Percentiles rank a stretch among this genome's conserved stretches.
These are phyloP conservation scores for Danio tinwini DNA, from an alignment of 2,797 vertebrate species.

Conservation along the genomic window DNA sequence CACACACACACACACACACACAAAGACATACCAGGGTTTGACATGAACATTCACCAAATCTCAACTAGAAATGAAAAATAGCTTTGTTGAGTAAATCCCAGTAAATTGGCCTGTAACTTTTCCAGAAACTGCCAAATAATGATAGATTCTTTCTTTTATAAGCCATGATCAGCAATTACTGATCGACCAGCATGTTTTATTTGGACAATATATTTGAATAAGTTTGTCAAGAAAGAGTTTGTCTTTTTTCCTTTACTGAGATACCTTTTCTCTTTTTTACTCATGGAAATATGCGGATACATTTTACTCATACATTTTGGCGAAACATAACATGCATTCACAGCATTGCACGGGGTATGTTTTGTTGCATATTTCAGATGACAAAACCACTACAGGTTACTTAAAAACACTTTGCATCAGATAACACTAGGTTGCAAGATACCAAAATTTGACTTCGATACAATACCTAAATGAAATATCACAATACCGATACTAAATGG, in stretches of 20 bases:
- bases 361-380: too few relatives aligned
- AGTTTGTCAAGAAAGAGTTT: background rate
- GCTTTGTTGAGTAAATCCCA: background rate
- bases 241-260: background rate
- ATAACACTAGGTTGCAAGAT: too few relatives aligned
- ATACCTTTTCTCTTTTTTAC: background rate
- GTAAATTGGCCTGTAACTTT: background rate
- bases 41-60: background rate
- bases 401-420: too few relatives aligned
- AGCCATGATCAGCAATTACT: background rate
- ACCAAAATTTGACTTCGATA: too few relatives aligned
- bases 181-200: background rate
- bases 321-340: too few relatives aligned
- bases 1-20: constrained; percentile 1
- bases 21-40: constrained; percentile 7
- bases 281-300: too few relatives aligned
- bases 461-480: too few relatives aligned
- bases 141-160: background rate
- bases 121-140: background rate
- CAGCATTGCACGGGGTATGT: too few relatives aligned
- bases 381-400: too few relatives aligned
- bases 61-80: background rate
- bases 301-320: too few relatives aligned
- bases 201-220: background rate
- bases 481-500: too few relatives aligned